These are phyloP conservation scores for Microtus montanus DNA, from an alignment of 2,113 vertebrate genomes.

Conservation along the genomic window DNA sequence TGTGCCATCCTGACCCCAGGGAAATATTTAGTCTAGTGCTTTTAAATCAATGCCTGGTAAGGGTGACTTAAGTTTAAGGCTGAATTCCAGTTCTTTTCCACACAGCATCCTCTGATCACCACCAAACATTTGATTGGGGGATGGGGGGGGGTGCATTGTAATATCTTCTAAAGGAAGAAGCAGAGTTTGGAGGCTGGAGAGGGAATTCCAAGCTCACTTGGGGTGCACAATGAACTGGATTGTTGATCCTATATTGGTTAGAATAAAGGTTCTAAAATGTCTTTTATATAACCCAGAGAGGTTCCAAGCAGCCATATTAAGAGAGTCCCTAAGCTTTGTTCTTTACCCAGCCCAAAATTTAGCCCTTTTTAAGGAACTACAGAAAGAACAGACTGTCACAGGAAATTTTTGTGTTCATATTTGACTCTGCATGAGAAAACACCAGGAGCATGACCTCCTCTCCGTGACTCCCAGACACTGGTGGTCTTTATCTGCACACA, in stretches of 20 bases:
- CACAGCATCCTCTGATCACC: rapidly evolving
- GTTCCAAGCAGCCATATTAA: rapidly evolving
- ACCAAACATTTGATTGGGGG: neutral
- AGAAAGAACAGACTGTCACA: neutral
- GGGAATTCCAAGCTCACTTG: neutral
- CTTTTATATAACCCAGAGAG: neutral
- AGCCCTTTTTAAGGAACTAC: neutral
- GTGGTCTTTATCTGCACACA: neutral
- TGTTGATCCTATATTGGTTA: no score
- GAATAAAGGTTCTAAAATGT: neutral
- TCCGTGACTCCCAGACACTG: no score
- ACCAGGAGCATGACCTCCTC: rapidly evolving
- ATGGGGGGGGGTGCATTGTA: rapidly evolving
- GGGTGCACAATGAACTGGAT: neutral
- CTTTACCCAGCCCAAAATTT: neutral
- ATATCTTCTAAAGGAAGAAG: neutral
- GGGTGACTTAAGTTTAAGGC: neutral
- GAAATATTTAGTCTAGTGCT: neutral
- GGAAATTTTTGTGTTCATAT: rapidly evolving
- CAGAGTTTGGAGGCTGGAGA: neutral
- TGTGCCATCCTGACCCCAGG: neutral
- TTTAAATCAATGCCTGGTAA: neutral
- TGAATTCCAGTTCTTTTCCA: neutral
- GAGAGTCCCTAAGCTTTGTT: neutral
- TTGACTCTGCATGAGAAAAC: neutral